Evolutionary conservation across 2,888 invertebrate species (phyloP).

Genomic region (Eutolmus rufibarbis): DNA sequence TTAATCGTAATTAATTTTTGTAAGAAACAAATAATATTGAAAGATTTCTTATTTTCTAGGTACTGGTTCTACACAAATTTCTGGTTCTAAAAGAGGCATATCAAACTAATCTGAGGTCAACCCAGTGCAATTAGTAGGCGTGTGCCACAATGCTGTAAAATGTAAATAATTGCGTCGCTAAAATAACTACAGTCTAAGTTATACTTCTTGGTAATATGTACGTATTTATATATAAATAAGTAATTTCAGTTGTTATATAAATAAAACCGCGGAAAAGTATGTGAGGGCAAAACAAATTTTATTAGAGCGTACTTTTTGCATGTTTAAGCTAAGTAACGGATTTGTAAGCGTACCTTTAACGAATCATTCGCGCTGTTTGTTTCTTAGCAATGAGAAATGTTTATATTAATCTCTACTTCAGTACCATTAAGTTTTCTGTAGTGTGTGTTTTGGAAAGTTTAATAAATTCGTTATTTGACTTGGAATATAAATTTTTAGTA

Average conservation of each 20-base stretch:
- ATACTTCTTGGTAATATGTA: conserved; percentile 45
- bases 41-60: neutral
- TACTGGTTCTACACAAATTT: neutral
- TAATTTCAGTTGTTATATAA: conserved; percentile 32
- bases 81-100: conserved; percentile 20
- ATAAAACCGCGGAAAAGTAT: conserved; percentile 11
- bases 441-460: conserved; percentile 29
- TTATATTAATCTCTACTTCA: conserved; percentile 23
- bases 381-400: conserved; percentile 11
- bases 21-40: neutral
- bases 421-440: conserved; percentile 34
- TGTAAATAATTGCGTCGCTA: conserved; percentile 37
- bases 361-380: neutral
- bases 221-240: conserved; percentile 44
- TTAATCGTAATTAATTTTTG: neutral
- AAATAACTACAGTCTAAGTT: conserved; percentile 39
- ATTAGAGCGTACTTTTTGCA: conserved; percentile 15
- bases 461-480: conserved; percentile 17
- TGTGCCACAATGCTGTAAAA: conserved; percentile 41
- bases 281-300: conserved; percentile 31
- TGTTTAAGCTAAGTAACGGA: neutral
- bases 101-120: conserved; percentile 6
- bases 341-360: neutral
- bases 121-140: conserved; percentile 35
- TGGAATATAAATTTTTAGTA: neutral